Conservation (phyloP, 2,888 invertebrate genomes). For the Entomobrya multifasciata region DNA sequence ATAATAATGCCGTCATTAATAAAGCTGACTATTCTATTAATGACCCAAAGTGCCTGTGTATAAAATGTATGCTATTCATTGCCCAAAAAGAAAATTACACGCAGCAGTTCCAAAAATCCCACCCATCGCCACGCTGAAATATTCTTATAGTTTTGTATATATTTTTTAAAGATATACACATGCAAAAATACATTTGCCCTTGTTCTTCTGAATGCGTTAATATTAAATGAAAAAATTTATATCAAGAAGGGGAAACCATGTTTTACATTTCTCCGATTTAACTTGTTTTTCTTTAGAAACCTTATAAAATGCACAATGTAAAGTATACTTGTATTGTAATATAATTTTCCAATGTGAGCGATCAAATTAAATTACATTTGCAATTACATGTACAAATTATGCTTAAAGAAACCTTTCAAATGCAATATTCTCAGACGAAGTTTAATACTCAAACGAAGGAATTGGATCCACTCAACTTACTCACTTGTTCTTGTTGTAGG, state of each 20-base stretch:
- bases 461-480: too few relatives aligned
- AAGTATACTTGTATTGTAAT: too few relatives aligned
- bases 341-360: background rate
- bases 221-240: too few relatives aligned
- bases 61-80: background rate
- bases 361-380: conserved; percentile 5
- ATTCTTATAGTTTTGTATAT: too few relatives aligned
- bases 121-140: too few relatives aligned
- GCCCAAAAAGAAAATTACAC: background rate
- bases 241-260: background rate
- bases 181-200: conserved; percentile 23
- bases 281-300: background rate
- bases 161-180: too few relatives aligned
- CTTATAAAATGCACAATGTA: background rate
- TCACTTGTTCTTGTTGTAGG: too few relatives aligned
- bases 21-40: conserved; percentile 22
- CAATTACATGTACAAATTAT: background rate
- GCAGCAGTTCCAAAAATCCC: too few relatives aligned
- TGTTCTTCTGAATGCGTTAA: background rate
- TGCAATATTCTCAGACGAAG: too few relatives aligned
- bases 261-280: background rate
- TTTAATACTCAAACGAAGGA: too few relatives aligned
- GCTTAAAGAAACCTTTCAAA: too few relatives aligned
- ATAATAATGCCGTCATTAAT: conserved; percentile 19
- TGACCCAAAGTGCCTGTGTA: background rate